These are phyloP conservation scores for Hystrix cristata DNA, from an alignment of 2,113 vertebrate genomes.

Conservation along the genomic window DNA sequence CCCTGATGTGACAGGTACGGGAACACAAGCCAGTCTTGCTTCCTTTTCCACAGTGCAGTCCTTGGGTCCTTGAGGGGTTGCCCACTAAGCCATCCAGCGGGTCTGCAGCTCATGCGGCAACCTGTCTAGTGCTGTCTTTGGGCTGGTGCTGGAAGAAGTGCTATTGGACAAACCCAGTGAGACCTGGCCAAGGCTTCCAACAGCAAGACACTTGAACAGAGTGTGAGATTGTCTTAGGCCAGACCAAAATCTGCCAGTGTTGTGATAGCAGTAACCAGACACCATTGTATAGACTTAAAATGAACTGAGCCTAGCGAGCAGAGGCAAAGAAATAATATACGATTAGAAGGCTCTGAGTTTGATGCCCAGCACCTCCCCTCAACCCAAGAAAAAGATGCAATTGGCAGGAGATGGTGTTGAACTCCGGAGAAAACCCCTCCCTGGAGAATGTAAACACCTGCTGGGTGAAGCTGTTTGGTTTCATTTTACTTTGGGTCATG, in stretches of 20 bases:
- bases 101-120: not conserved
- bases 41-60: not conserved
- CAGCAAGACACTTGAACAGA: not conserved
- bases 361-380: too few relatives aligned
- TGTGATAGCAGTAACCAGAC: not conserved
- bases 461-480: not conserved
- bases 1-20: not conserved
- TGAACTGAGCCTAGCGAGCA: not conserved
- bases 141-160: not conserved
- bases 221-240: not conserved
- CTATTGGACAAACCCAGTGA: not conserved
- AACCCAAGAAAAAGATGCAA: not conserved
- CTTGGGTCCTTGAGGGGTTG: not conserved
- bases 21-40: conserved; percentile 1
- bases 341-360: too few relatives aligned
- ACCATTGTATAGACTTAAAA: not conserved
- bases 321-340: not conserved
- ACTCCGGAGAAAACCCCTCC: not conserved
- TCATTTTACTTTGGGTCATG: conserved; percentile 22
- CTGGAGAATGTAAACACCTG: not conserved
- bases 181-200: not conserved
- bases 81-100: not conserved
- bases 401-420: not conserved
- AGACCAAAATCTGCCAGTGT: not conserved
- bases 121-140: not conserved